Evolutionary conservation across 2,888 invertebrate genomes (phyloP).

Genomic region (Hedya salicella): DNA sequence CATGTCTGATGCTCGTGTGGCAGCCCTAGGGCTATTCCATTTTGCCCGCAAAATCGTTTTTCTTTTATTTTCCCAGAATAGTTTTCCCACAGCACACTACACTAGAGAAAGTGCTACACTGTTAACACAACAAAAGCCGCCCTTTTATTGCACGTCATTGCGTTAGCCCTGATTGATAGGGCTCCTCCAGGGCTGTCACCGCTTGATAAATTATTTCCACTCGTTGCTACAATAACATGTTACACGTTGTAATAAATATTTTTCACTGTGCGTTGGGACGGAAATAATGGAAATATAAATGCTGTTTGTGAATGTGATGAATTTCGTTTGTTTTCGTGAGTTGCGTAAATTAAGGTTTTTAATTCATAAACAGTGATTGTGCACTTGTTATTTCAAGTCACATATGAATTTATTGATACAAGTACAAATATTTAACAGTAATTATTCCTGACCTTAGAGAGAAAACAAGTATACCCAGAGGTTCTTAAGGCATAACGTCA

Average conservation of each 20-base stretch:
- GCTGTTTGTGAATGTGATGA: conserved; percentile 13
- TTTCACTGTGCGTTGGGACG: neutral
- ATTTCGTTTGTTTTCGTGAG: conserved; percentile 11
- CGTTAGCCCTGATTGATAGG: conserved; percentile 58
- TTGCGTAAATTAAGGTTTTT: neutral
- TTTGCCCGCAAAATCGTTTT: conserved; percentile 15
- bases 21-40: neutral
- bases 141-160: conserved; percentile 40
- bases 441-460: too few relatives aligned
- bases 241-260: conserved; percentile 25
- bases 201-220: conserved; percentile 34
- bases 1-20: too few relatives aligned
- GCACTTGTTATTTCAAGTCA: too few relatives aligned
- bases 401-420: too few relatives aligned
- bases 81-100: conserved; percentile 1
- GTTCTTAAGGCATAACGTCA: too few relatives aligned
- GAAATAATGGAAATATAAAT: conserved; percentile 23
- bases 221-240: conserved; percentile 10
- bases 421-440: too few relatives aligned
- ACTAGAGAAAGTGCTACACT: conserved; percentile 30
- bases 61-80: conserved; percentile 21
- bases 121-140: conserved; percentile 40
- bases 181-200: conserved; percentile 56
- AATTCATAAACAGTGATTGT: too few relatives aligned
- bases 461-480: too few relatives aligned